Base-by-base conservation (phyloP, 2,888 invertebrate genomes). In the Drosophila cognata region DNA sequence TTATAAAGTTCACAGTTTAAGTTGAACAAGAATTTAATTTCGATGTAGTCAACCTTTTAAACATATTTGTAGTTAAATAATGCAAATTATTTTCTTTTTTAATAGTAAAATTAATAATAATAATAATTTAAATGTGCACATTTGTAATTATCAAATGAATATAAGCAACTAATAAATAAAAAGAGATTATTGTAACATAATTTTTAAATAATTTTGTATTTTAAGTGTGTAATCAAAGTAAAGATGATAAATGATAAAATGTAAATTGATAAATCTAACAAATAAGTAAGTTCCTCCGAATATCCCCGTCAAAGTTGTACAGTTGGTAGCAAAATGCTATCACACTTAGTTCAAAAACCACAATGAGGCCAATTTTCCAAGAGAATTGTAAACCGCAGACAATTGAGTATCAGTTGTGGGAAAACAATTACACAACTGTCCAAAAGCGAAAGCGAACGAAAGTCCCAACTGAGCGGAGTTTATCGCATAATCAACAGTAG, bases 401-500 rank as follows among this genome's bases (percentile, higher is more conserved):
- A 74, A 52, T 57, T 63, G 29, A n/a, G 31, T 28, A 60, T 10
- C 38, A 61, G 66, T 85, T 71, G 46, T 74, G 52, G 58, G 55
- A 65, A 71, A 77, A 71, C 88, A 84, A 88, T 85, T 84, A 75
- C 52, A 55, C 89, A 85, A 89, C 85, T 85, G 85, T 80, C 78
- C 66, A 62, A 66, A 74, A 71, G 60, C 41, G 35, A 46, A 36
- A 60, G 53, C 56, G 48, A 79, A 35, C 36, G 55, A 56, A 59
- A 71, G 68, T 75, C 52, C 58, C 71, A 11, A 18, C 52, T 29
- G 63, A 51, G 46, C 57, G 46, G 25, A 82, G 75, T 85, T 84
- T 88, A 89, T 85, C 85, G 71, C 61, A 82, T 73, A 76, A 85
- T 89, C 85, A 81, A 51, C 48, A 71, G 59, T 71, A 68, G 77